Conservation (phyloP, 2,113 vertebrate genomes). For the Aptenodytes patagonicus region DNA sequence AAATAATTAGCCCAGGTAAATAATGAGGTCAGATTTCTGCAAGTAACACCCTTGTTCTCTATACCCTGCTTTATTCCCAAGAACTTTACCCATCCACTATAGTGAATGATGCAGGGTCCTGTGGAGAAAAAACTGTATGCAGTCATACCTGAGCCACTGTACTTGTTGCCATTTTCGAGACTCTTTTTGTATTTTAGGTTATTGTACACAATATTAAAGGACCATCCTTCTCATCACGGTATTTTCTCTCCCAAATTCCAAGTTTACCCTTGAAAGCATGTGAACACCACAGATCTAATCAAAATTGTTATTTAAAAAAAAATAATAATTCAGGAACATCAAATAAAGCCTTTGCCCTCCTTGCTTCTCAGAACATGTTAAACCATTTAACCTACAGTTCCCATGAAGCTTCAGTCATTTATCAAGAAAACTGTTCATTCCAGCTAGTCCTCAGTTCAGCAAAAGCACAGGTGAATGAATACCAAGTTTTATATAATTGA, state of each 20-base stretch:
- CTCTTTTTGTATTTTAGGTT: neutral
- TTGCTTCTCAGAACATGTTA: neutral
- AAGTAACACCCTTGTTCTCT: neutral
- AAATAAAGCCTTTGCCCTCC: neutral
- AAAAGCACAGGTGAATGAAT: neutral
- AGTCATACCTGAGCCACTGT: neutral
- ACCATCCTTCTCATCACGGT: rapidly evolving
- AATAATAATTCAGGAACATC: neutral
- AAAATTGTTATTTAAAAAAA: neutral
- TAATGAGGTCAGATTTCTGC: neutral
- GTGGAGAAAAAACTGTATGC: neutral
- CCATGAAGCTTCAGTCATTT: neutral
- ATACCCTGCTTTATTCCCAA: neutral
- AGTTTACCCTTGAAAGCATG: neutral
- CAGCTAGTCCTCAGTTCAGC: neutral
- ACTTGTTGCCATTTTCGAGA: neutral
- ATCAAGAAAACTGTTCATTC: neutral
- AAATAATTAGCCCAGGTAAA: neutral
- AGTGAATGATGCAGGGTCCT: neutral
- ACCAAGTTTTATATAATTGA: neutral
- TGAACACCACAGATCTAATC: neutral
- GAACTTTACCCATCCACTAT: neutral
- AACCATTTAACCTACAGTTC: neutral
- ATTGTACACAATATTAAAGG: neutral
- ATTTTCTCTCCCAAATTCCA: neutral